Conservation (phyloP, 2,888 invertebrate species). For the Cheilosia urbana region DNA sequence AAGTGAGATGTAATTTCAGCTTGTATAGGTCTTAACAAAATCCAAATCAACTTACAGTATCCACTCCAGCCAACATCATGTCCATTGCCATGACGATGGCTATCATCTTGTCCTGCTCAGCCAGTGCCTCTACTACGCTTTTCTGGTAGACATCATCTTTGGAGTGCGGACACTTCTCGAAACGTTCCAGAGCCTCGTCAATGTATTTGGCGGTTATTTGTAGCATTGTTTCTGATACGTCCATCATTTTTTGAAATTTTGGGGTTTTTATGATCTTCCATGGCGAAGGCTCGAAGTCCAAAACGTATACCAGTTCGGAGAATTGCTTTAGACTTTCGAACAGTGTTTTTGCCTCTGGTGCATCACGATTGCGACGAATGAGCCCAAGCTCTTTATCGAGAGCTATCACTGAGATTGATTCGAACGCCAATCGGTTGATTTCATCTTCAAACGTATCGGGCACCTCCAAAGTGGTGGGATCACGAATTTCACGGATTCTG, state of each 20-base stretch:
- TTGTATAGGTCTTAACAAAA: too few relatives aligned
- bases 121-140: slow-evolving; percentile 87
- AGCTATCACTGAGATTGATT: slow-evolving; percentile 83
- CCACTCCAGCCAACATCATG: slow-evolving; percentile 89
- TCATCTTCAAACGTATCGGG: slow-evolving; percentile 84
- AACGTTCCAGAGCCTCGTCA: slow-evolving; percentile 79
- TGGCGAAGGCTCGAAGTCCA: slow-evolving; percentile 78
- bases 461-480: slow-evolving; percentile 80
- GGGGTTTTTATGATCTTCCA: slow-evolving; percentile 78
- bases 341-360: slow-evolving; percentile 54
- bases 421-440: slow-evolving; percentile 85
- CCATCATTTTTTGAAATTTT: slow-evolving; percentile 77
- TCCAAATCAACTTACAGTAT: slow-evolving; percentile 83
- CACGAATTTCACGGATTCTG: slow-evolving; percentile 80
- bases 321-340: slow-evolving; percentile 78
- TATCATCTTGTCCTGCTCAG: slow-evolving; percentile 86
- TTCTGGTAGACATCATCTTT: slow-evolving; percentile 84
- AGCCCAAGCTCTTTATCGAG: slow-evolving; percentile 81
- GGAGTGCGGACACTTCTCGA: slow-evolving; percentile 66
- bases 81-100: slow-evolving; percentile 89
- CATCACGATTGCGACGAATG: slow-evolving; percentile 72
- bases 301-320: slow-evolving; percentile 61
- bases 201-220: slow-evolving; percentile 77
- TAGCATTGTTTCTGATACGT: slow-evolving; percentile 77
- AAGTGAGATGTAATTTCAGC: too few relatives aligned